phyloP scores from a whole-genome alignment of 2,113 vertebrate genomes.

The Epinephelus fuscoguttatus region DNA sequence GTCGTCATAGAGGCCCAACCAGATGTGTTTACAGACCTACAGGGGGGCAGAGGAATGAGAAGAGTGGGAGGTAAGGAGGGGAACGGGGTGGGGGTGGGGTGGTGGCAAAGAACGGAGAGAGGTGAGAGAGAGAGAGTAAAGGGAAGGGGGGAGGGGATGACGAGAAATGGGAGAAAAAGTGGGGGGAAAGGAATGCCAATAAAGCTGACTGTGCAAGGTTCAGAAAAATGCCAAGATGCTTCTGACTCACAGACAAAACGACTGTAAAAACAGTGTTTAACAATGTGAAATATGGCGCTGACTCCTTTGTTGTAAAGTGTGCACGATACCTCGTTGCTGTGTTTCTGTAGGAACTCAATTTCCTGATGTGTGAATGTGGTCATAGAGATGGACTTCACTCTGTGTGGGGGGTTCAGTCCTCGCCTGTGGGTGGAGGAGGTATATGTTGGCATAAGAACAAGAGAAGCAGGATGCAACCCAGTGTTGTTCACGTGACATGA shows the following conservation, averaged over 20 bases:
- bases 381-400: slow-evolving; percentile 99
- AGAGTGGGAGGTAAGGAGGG: slow-evolving; percentile 46
- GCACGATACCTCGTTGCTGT: slow-evolving; percentile 93
- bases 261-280: neutral
- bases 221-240: slow-evolving; percentile 36
- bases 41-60: slow-evolving; percentile 56
- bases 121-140: slow-evolving; percentile 57
- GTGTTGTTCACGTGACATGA: slow-evolving; percentile 7
- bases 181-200: slow-evolving; percentile 68
- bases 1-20: slow-evolving; percentile 98
- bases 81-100: slow-evolving; percentile 61
- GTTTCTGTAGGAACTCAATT: slow-evolving; percentile 99
- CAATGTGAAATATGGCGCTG: neutral
- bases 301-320: neutral
- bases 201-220: slow-evolving; percentile 56
- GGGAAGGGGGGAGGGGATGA: slow-evolving; percentile 51
- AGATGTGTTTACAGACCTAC: slow-evolving; percentile 99
- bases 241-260: slow-evolving; percentile 33
- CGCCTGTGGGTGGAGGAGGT: slow-evolving; percentile 85
- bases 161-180: slow-evolving; percentile 19
- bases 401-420: slow-evolving; percentile 97
- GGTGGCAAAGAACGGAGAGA: slow-evolving; percentile 52
- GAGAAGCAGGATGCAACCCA: slow-evolving; percentile 40
- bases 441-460: slow-evolving; percentile 57
- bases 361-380: slow-evolving; percentile 99